Evolutionary conservation across 2,113 vertebrate species (phyloP), one percentile per base, ranked within the genome.

Genomic region (Poecile atricapillus): DNA sequence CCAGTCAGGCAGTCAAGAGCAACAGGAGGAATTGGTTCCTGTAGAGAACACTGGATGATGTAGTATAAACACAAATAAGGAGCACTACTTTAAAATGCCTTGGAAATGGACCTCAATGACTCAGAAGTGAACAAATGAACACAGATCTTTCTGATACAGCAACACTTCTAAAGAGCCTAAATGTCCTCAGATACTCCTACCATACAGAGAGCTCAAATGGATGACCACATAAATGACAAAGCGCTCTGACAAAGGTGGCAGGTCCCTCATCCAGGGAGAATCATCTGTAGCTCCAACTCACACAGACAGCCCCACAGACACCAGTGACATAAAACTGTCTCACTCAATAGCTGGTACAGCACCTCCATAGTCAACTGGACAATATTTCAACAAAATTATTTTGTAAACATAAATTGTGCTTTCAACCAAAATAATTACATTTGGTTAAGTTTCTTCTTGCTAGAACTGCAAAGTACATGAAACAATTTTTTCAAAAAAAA

Each of bases 121-220:
- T 13, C 62, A 49, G 33, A 84, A 64, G 4, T 28, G 25, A 87
- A 89, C 17, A 90, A 68, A 88, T 33, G 10, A 59, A 85, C 21
- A 47, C 10, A 65, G 55, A 55, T 62, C n/a, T 24, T 50, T 50
- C 46, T 71, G 58, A 74, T 37, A 68, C 0, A 55, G 65, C 27
- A 79, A 52, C 21, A 65, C 15, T 53, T 46, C 37, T n/a, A 14
- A 62, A 80, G 55, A 55, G 12, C 35, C 24, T n/a, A 47, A 31
- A 59, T 2, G 9, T 19, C 46, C 50, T 76, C 56, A 60, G n/a
- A 47, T 18, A 37, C 3, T 41, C 7, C 77, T 17, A 33, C 33
- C 17, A 43, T 3, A 75, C 0, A 43, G 11, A 47, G 46, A n/a
- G n/a, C n/a, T n/a, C n/a, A n/a, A n/a, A 64, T 5, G 21, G 49